Evolutionary conservation across 23 tunicate species (phyloP), one percentile per base, ranked within the genome.

Genomic region (Halocynthia aurantium): DNA sequence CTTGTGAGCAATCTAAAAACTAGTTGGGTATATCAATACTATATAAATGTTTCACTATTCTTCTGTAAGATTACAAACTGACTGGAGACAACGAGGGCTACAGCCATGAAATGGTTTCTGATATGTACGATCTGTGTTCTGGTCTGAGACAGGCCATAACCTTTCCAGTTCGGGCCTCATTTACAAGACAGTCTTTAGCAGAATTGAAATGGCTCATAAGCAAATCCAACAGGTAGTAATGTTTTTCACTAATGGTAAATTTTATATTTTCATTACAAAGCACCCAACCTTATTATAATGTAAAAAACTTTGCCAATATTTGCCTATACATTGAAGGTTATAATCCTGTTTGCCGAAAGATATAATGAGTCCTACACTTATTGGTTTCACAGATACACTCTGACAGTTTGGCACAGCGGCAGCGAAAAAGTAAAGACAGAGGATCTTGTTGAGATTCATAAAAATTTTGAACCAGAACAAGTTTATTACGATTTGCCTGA

Each of bases 381-480:
- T 0, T 31, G 1, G 44, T 31, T 31, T 49, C 12, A 9, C 79
- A 92, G 98, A 65, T 92, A 86, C 73, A 65, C 92, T 8, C 19
- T 92, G 52, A 92, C 98, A 6, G 86, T 92, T 8, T 92, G 98
- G 98, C 92, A 92, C 64, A 92, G 98, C 61, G 88, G 93, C 0
- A 44, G 78, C 5, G 98, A 92, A 67, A 50, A 40, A 7, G 85
- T 86, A 10, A 58, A 73, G 7, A 78, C 75, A 10, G 82, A 80
- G 9, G 92, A 92, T 18, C 61, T 92, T 69, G 50, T 82, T 19
- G 87, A 92, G 58, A 83, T 92, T 10, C 82, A 86, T 53, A 66
- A 86, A 67, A 68, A 82, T 40, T 92, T 92, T 81, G 77, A 73
- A 13, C 18, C 77, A 22, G 57, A 70, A 51, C 89, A 92, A 79